Evolutionary conservation across 2,888 invertebrate genomes (phyloP).

Genomic region (Leptopilina drosophilae): DNA sequence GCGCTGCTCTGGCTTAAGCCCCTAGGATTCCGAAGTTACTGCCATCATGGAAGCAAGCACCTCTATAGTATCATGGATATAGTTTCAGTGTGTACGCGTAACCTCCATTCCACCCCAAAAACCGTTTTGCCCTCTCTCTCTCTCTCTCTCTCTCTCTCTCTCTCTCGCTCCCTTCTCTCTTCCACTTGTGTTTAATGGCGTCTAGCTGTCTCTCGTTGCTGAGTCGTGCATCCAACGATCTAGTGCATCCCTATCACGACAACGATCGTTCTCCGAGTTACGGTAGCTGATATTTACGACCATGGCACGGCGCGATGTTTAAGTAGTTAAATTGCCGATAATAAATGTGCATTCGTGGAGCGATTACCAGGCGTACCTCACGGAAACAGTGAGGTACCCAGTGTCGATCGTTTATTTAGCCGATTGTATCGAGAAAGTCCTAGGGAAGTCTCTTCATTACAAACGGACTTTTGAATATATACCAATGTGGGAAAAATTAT

Average conservation of each 20-base stretch:
- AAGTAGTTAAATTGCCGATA: constrained; percentile 74
- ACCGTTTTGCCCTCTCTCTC: constrained; percentile 43
- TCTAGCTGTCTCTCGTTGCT: constrained; percentile 41
- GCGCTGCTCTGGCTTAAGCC: constrained; percentile 60
- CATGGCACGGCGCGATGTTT: constrained; percentile 65
- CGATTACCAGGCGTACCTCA: constrained; percentile 52
- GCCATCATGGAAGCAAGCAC: constrained; percentile 73
- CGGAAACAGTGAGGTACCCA: constrained; percentile 30
- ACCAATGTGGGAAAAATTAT: too few species aligned
- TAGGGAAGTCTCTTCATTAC: constrained; percentile 38
- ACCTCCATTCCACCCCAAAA: constrained; percentile 54
- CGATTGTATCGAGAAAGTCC: constrained; percentile 30
- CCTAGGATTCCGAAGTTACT: constrained; percentile 76
- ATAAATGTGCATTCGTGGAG: constrained; percentile 68
- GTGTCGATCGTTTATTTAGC: constrained; percentile 31
- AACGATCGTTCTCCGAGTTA: constrained; percentile 70
- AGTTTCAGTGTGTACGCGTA: constrained; percentile 60
- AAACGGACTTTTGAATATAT: background rate
- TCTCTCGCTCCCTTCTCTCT: constrained; percentile 48
- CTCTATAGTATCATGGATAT: constrained; percentile 66
- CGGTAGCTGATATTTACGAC: constrained; percentile 66
- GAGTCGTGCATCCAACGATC: constrained; percentile 55
- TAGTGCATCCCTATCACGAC: constrained; percentile 74
- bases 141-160: constrained; percentile 57
- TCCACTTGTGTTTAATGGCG: constrained; percentile 29